Evolutionary conservation across 2,113 vertebrate genomes (phyloP), one percentile per base, ranked within the genome.

Genomic region (Paratilapia polleni): DNA sequence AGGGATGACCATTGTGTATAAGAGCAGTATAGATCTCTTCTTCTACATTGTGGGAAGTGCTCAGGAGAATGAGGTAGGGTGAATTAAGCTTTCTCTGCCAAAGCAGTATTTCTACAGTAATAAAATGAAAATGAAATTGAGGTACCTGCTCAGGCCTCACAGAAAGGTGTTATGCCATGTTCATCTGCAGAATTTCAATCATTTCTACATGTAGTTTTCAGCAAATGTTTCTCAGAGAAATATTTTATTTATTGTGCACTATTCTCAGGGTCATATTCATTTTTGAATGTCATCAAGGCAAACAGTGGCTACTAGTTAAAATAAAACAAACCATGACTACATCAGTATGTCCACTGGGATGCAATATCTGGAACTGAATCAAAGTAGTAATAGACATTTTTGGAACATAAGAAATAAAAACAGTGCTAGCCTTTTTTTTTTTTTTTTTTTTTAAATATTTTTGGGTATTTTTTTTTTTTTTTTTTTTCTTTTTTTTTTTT

Each of bases 41-140:
- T 96, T 97, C 94, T 98, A 97, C 3, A 96, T 97, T 80, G 96
- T 96, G 77, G 97, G 96, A 63, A 97, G 96, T 49, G 86, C 95
- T 81, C 96, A 97, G 91, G 97, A 98, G 92, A 97, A 97, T 3
- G 97, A 97, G 96, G 97, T 97, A 87, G 1, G 8, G 22, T 34
- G 15, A 17, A 52, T 74, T 78, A 2, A 4, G 7, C 3, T 68
- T 31, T 60, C 26, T 26, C 28, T 61, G 19, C 8, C 7, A 49
- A 15, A 26, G 41, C 26, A 34, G 19, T 34, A 59, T 41, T 13
- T 49, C 26, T 36, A 12, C 26, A 3, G 60, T 24, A 54, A 38
- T 26, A 47, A 20, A 68, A 68, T 68, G 6, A 17, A 43, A 66
- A 66, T 66, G 43, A 1, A 68, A 26, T 68, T 47, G 3, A 68